phyloP scores from a whole-genome alignment of 2,797 vertebrate species.

The Ibycter americanus region DNA sequence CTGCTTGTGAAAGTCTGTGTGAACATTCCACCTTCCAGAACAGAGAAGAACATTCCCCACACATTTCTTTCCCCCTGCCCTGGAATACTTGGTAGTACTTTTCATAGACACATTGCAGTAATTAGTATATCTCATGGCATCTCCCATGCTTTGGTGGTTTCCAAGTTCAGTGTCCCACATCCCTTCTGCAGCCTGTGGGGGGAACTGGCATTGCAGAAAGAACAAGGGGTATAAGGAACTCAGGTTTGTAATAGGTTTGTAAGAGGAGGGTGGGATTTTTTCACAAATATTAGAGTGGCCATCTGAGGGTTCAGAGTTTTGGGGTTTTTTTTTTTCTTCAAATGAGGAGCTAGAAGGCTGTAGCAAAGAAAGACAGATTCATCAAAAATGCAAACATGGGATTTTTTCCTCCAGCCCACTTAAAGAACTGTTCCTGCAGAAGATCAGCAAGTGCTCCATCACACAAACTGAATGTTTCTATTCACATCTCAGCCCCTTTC shows the following conservation, averaged over 20 bases:
- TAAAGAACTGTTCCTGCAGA: neutral
- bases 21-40: neutral
- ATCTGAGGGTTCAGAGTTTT: neutral
- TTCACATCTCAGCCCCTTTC: neutral
- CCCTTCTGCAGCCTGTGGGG: neutral
- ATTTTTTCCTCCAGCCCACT: neutral
- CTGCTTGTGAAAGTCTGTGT: fast-evolving
- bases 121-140: neutral
- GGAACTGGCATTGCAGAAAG: neutral
- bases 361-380: neutral
- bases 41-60: neutral
- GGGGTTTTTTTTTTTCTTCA: neutral
- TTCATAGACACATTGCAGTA: neutral
- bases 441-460: neutral
- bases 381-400: neutral
- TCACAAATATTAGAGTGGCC: neutral
- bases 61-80: neutral
- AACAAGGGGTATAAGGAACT: neutral
- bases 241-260: neutral
- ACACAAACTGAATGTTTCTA: neutral
- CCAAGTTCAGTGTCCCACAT: neutral
- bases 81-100: neutral
- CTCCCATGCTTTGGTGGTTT: neutral
- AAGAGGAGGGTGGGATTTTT: fast-evolving
- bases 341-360: neutral